phyloP scores from a whole-genome alignment of 2,797 vertebrate species.

The Selene dorsalis region DNA sequence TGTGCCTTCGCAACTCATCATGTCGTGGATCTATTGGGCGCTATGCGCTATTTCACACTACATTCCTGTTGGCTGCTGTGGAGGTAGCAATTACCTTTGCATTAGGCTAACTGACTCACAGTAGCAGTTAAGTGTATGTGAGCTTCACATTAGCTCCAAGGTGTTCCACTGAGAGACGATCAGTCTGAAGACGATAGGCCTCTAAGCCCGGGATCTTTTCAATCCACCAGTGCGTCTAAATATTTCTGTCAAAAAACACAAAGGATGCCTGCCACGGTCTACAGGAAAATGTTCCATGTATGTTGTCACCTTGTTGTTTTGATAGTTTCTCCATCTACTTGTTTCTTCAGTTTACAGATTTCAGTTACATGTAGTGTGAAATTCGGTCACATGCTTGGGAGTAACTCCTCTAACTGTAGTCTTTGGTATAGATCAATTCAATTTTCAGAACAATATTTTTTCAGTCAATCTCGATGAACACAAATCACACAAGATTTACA shows the following conservation, averaged over 20 bases:
- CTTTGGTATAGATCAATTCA: neutral
- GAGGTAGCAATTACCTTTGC: constrained; percentile 84
- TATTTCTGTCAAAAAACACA: constrained; percentile 13
- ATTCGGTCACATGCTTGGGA: neutral
- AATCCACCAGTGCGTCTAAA: constrained; percentile 43
- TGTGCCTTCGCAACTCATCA: constrained; percentile 84
- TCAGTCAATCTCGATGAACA: neutral
- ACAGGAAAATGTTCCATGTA: neutral
- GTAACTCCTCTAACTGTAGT: no score
- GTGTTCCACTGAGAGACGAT: constrained; percentile 69
- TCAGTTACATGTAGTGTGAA: neutral
- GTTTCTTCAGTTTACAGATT: neutral
- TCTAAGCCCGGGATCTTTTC: constrained; percentile 60
- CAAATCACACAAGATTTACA: neutral
- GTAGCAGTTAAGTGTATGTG: constrained; percentile 81
- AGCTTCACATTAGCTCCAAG: constrained; percentile 75
- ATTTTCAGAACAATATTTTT: neutral
- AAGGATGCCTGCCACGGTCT: neutral
- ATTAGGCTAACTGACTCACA: constrained; percentile 80
- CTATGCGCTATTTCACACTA: constrained; percentile 83
- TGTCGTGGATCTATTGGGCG: constrained; percentile 81
- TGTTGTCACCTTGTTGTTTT: neutral
- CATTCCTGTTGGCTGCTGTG: constrained; percentile 78
- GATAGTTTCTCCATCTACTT: neutral
- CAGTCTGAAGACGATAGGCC: constrained; percentile 53